Conservation (phyloP, 2,888 invertebrate species). For the Drosophila testacea region DNA sequence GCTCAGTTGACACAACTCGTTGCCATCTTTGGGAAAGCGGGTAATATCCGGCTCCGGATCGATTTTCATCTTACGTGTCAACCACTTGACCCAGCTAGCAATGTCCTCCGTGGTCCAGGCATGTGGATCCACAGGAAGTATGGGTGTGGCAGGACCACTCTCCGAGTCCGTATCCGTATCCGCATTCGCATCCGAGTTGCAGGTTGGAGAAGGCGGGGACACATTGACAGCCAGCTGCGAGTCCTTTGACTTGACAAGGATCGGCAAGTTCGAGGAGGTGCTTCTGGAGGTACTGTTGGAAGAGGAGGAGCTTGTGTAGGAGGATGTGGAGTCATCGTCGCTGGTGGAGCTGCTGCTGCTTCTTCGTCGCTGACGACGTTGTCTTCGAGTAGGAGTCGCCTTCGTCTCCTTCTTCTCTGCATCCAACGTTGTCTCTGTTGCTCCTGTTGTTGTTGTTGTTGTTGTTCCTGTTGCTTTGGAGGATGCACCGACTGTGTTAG, state of each 20-base stretch:
- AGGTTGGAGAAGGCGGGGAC: conserved; percentile 32
- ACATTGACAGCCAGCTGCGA: background rate
- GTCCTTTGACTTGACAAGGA: conserved; percentile 3
- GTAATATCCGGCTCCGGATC: conserved; percentile 86
- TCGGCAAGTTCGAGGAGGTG: conserved; percentile 24
- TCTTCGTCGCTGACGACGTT: conserved; percentile 16
- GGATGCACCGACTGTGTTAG: conserved; percentile 61
- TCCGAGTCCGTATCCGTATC: conserved; percentile 36
- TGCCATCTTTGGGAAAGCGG: conserved; percentile 87
- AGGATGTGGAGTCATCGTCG: background rate
- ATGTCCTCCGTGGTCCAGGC: conserved; percentile 88
- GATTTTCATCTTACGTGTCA: conserved; percentile 87
- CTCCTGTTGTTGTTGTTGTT: conserved; percentile 49
- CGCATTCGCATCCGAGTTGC: conserved; percentile 4
- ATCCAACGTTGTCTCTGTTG: conserved; percentile 47
- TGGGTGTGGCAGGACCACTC: conserved; percentile 57
- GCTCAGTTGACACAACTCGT: conserved; percentile 87
- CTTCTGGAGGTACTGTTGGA: conserved; percentile 17
- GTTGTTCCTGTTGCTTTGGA: conserved; percentile 34
- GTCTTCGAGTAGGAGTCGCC: conserved; percentile 20
- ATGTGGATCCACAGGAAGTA: conserved; percentile 86
- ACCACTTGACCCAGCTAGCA: conserved; percentile 88
- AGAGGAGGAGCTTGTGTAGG: background rate
- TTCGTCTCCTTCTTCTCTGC: conserved; percentile 40
- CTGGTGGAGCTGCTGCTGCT: conserved; percentile 30